phyloP scores from a whole-genome alignment of 2,888 invertebrate genomes.

The Lasioglossum villosulum region DNA sequence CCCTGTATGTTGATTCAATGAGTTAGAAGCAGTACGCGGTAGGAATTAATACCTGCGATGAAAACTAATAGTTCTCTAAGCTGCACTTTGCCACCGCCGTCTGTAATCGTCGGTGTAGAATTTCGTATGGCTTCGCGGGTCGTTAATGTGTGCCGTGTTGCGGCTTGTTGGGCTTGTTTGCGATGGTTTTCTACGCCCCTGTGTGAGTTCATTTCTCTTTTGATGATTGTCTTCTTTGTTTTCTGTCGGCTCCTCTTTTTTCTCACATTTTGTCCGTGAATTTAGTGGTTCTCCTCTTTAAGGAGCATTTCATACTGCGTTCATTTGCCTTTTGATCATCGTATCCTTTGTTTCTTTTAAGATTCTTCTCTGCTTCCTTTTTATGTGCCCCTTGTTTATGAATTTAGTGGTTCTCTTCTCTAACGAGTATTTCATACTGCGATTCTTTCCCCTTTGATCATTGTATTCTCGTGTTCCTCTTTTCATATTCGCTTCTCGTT shows the following conservation, averaged over 20 bases:
- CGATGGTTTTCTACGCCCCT: background rate
- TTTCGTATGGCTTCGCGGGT: background rate
- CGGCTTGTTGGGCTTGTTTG: background rate
- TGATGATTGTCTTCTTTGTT: background rate
- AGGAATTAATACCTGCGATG: conserved; percentile 5
- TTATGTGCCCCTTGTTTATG: background rate
- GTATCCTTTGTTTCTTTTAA: background rate
- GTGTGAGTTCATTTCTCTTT: background rate
- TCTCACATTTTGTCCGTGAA: background rate
- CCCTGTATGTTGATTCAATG: background rate
- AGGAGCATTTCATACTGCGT: background rate
- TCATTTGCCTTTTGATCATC: background rate
- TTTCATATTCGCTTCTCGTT: background rate
- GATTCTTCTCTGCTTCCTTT: background rate
- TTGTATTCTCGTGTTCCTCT: too few relatives aligned
- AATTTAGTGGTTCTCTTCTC: background rate
- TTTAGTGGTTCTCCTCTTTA: background rate
- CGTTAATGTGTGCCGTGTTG: background rate
- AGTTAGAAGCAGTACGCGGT: background rate
- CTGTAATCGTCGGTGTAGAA: background rate
- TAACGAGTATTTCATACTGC: background rate
- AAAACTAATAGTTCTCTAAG: background rate
- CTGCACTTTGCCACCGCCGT: background rate
- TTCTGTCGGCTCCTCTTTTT: background rate
- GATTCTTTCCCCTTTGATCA: background rate